These are phyloP conservation scores for Phenganax subtilis DNA, from an alignment of 92 coral and sea anemone genomes.

Conservation along the genomic window DNA sequence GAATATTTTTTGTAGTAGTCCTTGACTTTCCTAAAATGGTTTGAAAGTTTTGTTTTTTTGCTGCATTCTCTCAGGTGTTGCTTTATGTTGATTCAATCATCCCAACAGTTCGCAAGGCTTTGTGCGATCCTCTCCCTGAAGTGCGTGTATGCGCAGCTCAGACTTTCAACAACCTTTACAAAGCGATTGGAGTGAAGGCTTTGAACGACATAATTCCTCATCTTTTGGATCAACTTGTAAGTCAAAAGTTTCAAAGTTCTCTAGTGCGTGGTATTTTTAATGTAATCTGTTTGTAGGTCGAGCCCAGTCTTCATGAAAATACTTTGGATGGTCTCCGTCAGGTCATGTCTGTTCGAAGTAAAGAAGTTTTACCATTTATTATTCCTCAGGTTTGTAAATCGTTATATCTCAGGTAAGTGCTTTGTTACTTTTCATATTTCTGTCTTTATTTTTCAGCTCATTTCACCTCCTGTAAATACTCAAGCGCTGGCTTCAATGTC, in stretches of 20 bases:
- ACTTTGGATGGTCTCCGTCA: slow-evolving; percentile 91
- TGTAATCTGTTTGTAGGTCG: slow-evolving; percentile 55
- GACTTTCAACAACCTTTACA: slow-evolving; percentile 88
- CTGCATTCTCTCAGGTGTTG: slow-evolving; percentile 49
- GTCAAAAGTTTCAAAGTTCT: not conserved
- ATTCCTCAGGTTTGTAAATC: slow-evolving; percentile 76
- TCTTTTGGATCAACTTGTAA: slow-evolving; percentile 74
- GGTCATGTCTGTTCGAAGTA: slow-evolving; percentile 93
- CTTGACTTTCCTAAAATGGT: not conserved
- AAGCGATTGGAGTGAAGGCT: slow-evolving; percentile 84
- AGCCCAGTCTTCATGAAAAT: slow-evolving; percentile 69
- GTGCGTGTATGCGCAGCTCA: slow-evolving; percentile 86
- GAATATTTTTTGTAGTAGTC: not conserved
- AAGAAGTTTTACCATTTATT: slow-evolving; percentile 90
- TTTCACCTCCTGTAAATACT: slow-evolving; percentile 83
- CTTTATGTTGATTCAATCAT: slow-evolving; percentile 86
- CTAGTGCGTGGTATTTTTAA: not conserved
- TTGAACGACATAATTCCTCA: slow-evolving; percentile 83
- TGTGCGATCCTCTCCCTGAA: slow-evolving; percentile 84
- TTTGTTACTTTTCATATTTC: not conserved
- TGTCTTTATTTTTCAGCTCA: slow-evolving; percentile 55
- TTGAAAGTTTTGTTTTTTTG: not conserved
- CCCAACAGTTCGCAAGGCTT: slow-evolving; percentile 88
- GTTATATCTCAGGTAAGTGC: not conserved
- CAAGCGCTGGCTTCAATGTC: slow-evolving; percentile 94